Conservation (phyloP, 2,113 vertebrate species). For the Petrocephalus microphthalmus region DNA sequence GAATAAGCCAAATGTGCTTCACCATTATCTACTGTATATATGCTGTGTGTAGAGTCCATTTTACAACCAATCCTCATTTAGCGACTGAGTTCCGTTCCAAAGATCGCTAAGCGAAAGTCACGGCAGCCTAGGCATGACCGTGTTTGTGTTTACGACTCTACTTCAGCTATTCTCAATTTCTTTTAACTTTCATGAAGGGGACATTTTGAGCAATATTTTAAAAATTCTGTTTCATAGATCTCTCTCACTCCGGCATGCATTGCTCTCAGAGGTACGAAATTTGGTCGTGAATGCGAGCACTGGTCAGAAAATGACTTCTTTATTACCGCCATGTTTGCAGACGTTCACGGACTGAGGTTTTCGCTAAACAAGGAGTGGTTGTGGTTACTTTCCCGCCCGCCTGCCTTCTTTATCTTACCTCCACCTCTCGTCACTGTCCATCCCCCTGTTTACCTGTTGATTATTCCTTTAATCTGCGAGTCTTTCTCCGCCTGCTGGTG, state of each 20-base stretch:
- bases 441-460: slow-evolving; percentile 71
- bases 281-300: not conserved
- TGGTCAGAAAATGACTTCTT: not conserved
- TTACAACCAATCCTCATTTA: not conserved
- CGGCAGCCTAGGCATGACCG: not conserved
- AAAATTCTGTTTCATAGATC: not conserved
- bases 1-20: not conserved
- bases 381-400: not conserved
- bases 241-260: not conserved
- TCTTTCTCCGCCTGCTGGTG: slow-evolving; percentile 91
- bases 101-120: not conserved
- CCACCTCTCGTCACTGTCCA: not conserved
- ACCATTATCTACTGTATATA: not conserved
- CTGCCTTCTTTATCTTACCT: slow-evolving; percentile 14
- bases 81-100: not conserved
- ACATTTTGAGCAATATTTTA: not conserved
- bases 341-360: not conserved
- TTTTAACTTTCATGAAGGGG: not conserved
- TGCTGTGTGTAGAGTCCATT: not conserved
- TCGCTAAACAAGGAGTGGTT: not conserved
- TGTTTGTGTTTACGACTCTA: not conserved
- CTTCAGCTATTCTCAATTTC: not conserved
- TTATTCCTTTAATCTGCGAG: slow-evolving; percentile 94
- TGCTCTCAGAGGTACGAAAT: not conserved
- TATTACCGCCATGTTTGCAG: not conserved